Conservation (phyloP, 2,113 vertebrate species). For the Athene cunicularia region DNA sequence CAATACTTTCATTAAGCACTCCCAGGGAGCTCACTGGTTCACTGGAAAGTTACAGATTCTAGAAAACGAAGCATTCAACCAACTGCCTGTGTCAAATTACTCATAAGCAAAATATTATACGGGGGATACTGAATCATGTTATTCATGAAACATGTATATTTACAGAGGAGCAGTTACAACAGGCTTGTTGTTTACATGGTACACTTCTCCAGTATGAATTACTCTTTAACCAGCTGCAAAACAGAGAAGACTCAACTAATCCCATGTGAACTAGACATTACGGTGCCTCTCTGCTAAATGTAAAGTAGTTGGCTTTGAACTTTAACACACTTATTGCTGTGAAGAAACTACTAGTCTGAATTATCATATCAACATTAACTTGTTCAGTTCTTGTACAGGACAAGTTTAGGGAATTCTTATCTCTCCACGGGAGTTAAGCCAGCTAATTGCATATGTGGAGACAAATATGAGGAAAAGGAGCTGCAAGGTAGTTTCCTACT, state of each 20-base stretch:
- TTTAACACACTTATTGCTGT: not conserved
- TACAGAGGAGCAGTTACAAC: slow-evolving; percentile 17
- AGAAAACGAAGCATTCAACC: not conserved
- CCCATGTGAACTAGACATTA: not conserved
- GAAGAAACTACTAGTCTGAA: not conserved
- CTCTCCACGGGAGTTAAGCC: not conserved
- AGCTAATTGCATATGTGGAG: not conserved
- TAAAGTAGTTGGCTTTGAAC: not conserved
- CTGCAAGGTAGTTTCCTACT: not conserved
- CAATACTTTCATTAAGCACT: not conserved
- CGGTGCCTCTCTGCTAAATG: not conserved
- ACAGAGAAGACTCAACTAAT: not conserved
- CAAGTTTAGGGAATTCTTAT: not conserved
- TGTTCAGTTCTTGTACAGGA: not conserved
- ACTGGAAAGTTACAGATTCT: not conserved
- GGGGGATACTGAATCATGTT: not conserved
- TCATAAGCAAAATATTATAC: slow-evolving; percentile 8
- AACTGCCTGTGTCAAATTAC: not conserved
- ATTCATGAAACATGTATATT: not conserved
- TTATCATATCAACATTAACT: not conserved
- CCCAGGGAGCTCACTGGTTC: not conserved
- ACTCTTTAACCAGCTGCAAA: not conserved
- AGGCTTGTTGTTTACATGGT: not conserved
- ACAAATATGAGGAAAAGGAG: not conserved
- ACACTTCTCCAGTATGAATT: not conserved